Evolutionary conservation across 1,140 invertebrate genomes (phyloP).

Genomic region (Luehdorfia chinensis): DNA sequence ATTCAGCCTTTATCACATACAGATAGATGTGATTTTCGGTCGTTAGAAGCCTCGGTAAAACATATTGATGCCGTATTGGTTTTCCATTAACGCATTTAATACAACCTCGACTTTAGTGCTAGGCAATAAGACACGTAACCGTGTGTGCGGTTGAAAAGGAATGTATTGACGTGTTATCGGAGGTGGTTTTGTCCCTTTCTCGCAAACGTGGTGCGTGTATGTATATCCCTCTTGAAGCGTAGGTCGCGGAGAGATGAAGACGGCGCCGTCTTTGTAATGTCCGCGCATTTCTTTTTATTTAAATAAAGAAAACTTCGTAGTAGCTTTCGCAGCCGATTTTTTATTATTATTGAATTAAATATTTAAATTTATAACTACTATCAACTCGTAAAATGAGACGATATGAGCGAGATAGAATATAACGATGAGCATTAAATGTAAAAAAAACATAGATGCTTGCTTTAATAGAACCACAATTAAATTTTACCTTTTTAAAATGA

Average conservation of each 20-base stretch:
- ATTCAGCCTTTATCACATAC: slow-evolving; percentile 34
- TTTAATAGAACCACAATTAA: too few species aligned
- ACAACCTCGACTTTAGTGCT: slow-evolving; percentile 33
- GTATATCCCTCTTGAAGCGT: slow-evolving; percentile 59
- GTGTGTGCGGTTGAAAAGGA: slow-evolving; percentile 42
- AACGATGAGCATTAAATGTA: too few species aligned
- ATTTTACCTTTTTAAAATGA: too few species aligned
- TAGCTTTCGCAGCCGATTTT: not conserved
- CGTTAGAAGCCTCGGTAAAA: slow-evolving; percentile 38
- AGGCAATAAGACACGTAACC: slow-evolving; percentile 26
- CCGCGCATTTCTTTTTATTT: slow-evolving; percentile 70
- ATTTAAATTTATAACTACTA: too few species aligned
- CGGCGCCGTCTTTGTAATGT: slow-evolving; percentile 55
- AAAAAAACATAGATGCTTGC: too few species aligned
- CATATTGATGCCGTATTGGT: slow-evolving; percentile 75
- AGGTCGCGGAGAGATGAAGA: slow-evolving; percentile 56
- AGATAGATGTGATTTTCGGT: slow-evolving; percentile 32
- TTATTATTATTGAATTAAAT: not conserved
- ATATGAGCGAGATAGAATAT: too few species aligned
- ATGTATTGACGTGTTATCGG: slow-evolving; percentile 77
- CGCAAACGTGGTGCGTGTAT: slow-evolving; percentile 42
- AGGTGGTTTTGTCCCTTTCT: slow-evolving; percentile 57
- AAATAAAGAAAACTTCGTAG: slow-evolving; percentile 34
- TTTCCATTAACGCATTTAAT: slow-evolving; percentile 60
- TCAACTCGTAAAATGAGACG: too few species aligned